Evolutionary conservation across 1,140 invertebrate species (phyloP), one percentile per base, ranked within the genome.

Genomic region (Drosophila tani): DNA sequence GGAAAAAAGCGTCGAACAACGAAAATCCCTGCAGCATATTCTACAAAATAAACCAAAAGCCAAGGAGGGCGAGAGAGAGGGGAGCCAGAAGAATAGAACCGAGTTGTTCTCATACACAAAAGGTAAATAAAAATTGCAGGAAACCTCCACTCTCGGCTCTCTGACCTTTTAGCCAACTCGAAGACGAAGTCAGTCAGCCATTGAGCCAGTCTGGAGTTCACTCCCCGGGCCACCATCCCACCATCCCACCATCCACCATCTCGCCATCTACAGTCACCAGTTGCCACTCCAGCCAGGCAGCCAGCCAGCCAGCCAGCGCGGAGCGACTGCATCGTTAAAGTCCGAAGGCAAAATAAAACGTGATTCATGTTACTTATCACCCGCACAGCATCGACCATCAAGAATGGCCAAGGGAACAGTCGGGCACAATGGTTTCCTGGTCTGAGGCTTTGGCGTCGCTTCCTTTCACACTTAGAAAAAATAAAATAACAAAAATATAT

Each of bases 281-380:
- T 45, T n/a, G 43, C 43, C 43, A 17, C 9, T 17, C n/a, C 43
- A 41, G n/a, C 17, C 69, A 68, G 66, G 38, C 66, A 81, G 41
- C 57, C 46, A 51, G 50, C 50, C 11, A 53, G 50, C 7, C 32
- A 55, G n/a, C 43, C n/a, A n/a, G 15, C 21, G 63, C 43, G 21
- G 66, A 59, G 50, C 45, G 74, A 90, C 73, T 81, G 78, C 81
- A 88, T 88, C 85, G 84, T 88, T 87, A 87, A 87, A 88, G 84
- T 88, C 85, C 84, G 75, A 79, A 84, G 84, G 84, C 84, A 90
- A 90, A 88, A 90, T 85, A 90, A 88, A 88, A 88, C 84, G 84
- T 88, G 84, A 88, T 88, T 88, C 84, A 90, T 88, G 85, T 88
- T 90, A 90, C 84, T 88, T 88, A 88, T 88, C 84, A 90, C 84